Evolutionary conservation across 1,140 invertebrate species (phyloP), one percentile per base, ranked within the genome.

Genomic region (Drosophila busckii): DNA sequence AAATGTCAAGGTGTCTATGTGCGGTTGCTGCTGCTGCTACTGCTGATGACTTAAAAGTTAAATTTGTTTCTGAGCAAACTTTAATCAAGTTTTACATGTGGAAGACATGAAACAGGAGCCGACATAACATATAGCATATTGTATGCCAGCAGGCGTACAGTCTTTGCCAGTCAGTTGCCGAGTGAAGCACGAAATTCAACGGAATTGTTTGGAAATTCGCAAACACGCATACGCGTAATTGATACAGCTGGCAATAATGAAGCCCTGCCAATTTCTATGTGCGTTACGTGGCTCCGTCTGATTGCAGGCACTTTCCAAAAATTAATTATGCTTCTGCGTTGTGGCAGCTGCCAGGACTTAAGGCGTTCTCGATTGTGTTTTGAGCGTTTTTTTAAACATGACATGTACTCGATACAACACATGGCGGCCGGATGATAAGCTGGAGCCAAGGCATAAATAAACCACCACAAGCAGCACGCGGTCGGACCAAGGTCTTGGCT

Each of bases 41-140:
- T 32, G 52, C 44, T 52, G 73, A 80, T 78, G 73, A 71, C 68
- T 80, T 80, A 78, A 80, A 78, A 78, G 68, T 78, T 78, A 80
- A 78, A 78, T 78, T 80, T 68, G 64, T 65, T 80, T 78, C 63
- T 50, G 45, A 67, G 68, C 60, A 80, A 71, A 80, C 73, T 78
- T 80, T 66, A 80, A 80, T 80, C 73, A 78, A 78, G 52, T 78
- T 78, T 71, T 35, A 20, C 44, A 19, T 5, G 7, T 32, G 16
- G 28, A 49, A 48, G 31, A 66, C 26, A 29, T 7, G 40, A 38
- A 49, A 45, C 45, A 40, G 35, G 25, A 41, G 52, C 40, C 48
- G 31, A 22, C 15, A 22, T 20, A 16, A 7, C 9, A 17, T n/a
- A 7, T 10, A n/a, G 15, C 15, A 28, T 7, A 46, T 46, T 44